Evolutionary conservation across 2,888 invertebrate genomes (phyloP).

Genomic region (Carpatolechia fugitivella): DNA sequence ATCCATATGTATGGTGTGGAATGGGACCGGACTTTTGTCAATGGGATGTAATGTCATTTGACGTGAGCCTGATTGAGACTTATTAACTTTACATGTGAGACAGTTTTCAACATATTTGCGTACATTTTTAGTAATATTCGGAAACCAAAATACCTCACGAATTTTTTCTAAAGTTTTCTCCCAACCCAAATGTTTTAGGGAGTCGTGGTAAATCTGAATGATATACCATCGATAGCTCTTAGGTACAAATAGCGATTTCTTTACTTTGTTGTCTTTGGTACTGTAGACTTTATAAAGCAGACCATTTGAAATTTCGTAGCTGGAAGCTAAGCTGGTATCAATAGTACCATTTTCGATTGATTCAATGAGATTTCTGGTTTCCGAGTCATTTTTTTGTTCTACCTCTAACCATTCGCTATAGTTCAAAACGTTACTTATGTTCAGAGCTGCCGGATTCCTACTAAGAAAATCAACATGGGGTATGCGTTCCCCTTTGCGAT

Average conservation of each 20-base stretch:
- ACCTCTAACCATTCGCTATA: constrained; percentile 9
- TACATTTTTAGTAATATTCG: background rate
- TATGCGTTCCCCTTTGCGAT: constrained; percentile 17
- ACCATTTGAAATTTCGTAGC: background rate
- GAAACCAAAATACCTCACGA: constrained; percentile 17
- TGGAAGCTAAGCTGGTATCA: background rate
- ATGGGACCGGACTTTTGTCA: constrained; percentile 8
- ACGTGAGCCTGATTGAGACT: constrained; percentile 7
- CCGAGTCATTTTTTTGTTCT: constrained; percentile 8
- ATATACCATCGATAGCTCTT: constrained; percentile 11
- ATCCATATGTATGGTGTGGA: constrained; percentile 17
- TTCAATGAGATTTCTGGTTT: constrained; percentile 1
- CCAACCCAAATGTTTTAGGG: constrained; percentile 15
- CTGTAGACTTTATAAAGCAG: background rate
- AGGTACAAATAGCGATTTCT: background rate
- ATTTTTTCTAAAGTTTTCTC: constrained; percentile 16
- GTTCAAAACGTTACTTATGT: background rate
- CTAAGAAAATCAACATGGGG: constrained; percentile 17
- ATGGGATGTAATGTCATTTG: constrained; percentile 15
- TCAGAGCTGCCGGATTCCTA: constrained; percentile 9
- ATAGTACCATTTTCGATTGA: constrained; percentile 8
- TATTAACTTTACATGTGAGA: constrained; percentile 11
- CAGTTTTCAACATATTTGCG: constrained; percentile 15
- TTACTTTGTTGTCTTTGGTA: constrained; percentile 2
- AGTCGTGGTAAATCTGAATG: constrained; percentile 11